Percentiles rank a stretch among this genome's conserved stretches.
These are phyloP conservation scores for Myotis daubentonii DNA, from an alignment of 2,797 vertebrate species.

Conservation along the genomic window DNA sequence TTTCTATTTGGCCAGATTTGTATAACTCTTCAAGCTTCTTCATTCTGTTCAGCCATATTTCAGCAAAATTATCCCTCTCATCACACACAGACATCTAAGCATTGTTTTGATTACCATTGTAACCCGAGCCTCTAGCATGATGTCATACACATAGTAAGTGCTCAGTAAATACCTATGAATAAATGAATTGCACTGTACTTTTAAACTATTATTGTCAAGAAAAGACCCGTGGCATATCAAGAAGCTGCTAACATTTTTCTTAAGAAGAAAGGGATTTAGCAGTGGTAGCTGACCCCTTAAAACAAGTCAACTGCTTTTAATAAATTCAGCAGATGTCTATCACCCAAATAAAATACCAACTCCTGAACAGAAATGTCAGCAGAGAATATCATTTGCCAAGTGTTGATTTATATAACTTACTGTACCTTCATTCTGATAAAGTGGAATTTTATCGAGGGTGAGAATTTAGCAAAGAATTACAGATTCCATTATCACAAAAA, in stretches of 20 bases:
- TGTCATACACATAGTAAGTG: not conserved
- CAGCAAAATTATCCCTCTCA: not conserved
- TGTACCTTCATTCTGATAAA: slow-evolving; percentile 62
- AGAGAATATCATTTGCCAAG: slow-evolving; percentile 61
- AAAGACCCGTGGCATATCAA: not conserved
- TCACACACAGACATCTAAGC: not conserved
- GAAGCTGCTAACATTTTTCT: slow-evolving; percentile 38
- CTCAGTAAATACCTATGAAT: slow-evolving; percentile 19
- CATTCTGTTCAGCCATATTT: not conserved
- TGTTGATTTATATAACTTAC: slow-evolving; percentile 63
- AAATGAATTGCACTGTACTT: not conserved
- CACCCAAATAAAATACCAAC: slow-evolving; percentile 64
- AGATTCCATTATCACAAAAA: slow-evolving; percentile 62
- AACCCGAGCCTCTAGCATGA: not conserved
- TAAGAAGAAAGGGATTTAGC: not conserved
- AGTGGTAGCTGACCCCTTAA: slow-evolving; percentile 41
- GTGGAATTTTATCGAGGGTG: slow-evolving; percentile 60
- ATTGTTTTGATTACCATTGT: not conserved
- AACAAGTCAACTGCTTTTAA: slow-evolving; percentile 61
- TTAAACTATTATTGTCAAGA: not conserved
- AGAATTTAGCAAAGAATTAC: slow-evolving; percentile 59
- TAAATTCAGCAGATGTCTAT: slow-evolving; percentile 63
- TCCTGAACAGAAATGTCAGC: slow-evolving; percentile 70
- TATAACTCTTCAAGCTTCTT: not conserved
- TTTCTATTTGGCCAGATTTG: not conserved